phyloP scores from a whole-genome alignment of 2,888 invertebrate genomes.

The Lasioglossum malachurum region DNA sequence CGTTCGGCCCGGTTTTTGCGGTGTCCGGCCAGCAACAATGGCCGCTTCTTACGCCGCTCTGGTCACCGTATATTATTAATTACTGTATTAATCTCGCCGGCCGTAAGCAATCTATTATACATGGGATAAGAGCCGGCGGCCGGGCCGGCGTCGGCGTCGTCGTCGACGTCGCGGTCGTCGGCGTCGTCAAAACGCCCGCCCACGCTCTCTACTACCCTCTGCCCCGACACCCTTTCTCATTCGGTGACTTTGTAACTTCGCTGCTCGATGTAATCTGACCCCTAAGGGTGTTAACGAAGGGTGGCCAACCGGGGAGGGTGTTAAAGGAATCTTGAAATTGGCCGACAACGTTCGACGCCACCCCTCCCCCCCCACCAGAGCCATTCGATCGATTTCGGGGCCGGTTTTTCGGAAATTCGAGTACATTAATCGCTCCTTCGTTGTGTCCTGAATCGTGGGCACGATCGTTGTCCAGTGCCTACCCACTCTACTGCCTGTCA shows the following conservation, averaged over 20 bases:
- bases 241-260: slow-evolving; percentile 69
- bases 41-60: slow-evolving; percentile 80
- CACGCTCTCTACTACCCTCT: slow-evolving; percentile 1
- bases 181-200: slow-evolving; percentile 52
- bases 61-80: slow-evolving; percentile 84
- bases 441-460: no score
- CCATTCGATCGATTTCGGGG: not conserved
- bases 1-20: slow-evolving; percentile 79
- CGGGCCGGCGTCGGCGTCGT: slow-evolving; percentile 47
- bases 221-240: slow-evolving; percentile 23
- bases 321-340: slow-evolving; percentile 57
- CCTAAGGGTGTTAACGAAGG: slow-evolving; percentile 57
- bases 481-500: no score
- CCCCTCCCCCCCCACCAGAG: not conserved
- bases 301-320: slow-evolving; percentile 42
- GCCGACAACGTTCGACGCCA: slow-evolving; percentile 12
- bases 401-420: not conserved
- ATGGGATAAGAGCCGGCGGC: slow-evolving; percentile 78
- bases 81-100: slow-evolving; percentile 84
- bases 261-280: slow-evolving; percentile 68
- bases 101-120: slow-evolving; percentile 83
- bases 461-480: no score
- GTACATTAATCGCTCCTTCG: no score
- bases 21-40: slow-evolving; percentile 83
- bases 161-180: slow-evolving; percentile 42